Evolutionary conservation across 2,797 vertebrate species (phyloP).

Genomic region (Synaphobranchus kaupii): DNA sequence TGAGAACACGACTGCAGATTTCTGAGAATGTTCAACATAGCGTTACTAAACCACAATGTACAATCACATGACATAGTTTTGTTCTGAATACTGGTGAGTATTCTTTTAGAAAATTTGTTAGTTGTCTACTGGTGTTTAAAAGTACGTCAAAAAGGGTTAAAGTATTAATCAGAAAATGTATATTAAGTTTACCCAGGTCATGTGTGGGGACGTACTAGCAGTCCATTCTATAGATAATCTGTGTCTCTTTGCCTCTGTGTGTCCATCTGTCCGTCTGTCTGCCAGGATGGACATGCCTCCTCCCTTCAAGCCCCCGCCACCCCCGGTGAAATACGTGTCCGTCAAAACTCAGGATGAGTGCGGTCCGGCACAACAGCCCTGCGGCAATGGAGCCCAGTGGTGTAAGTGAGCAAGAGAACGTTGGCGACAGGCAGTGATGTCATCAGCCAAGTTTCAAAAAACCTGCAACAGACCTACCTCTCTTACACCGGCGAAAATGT

Average conservation of each 20-base stretch:
- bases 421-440: neutral
- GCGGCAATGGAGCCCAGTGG: neutral
- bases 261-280: slow-evolving; percentile 4
- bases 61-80: no score
- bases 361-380: neutral
- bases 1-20: no score
- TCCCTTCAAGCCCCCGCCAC: slow-evolving; percentile 74
- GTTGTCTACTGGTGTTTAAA: no score
- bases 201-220: no score
- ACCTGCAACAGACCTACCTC: neutral
- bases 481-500: neutral
- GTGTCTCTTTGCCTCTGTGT: neutral
- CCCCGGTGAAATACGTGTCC: slow-evolving; percentile 67
- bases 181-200: no score
- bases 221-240: neutral
- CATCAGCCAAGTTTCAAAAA: no score
- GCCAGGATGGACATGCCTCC: slow-evolving; percentile 67
- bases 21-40: no score
- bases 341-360: slow-evolving; percentile 36
- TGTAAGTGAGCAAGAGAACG: neutral
- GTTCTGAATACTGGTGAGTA: no score
- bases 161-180: no score
- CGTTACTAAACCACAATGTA: no score
- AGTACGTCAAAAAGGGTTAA: no score
- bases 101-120: no score